A percentile compares a stretch with the other conserved stretches of the same genome.
These are phyloP conservation scores for Alcis repandata DNA, from an alignment of 2,888 invertebrate genomes.

Conservation along the genomic window DNA sequence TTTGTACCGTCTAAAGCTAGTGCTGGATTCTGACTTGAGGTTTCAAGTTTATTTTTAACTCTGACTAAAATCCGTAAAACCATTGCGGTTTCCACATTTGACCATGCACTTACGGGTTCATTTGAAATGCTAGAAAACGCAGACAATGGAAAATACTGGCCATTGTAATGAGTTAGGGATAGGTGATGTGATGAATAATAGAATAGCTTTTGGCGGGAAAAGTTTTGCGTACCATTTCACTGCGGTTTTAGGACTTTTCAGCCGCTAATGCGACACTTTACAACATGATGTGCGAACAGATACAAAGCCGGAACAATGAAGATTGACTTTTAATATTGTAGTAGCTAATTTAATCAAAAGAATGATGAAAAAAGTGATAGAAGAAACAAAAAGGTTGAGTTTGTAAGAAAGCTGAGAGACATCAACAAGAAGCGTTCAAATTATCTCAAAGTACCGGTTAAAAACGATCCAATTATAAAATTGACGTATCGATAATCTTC, in stretches of 20 bases:
- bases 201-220: slow-evolving; percentile 56
- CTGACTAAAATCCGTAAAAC: slow-evolving; percentile 56
- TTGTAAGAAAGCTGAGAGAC: neutral
- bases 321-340: neutral
- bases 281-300: neutral
- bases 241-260: slow-evolving; percentile 48
- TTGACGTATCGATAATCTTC: slow-evolving; percentile 63
- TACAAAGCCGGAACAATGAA: slow-evolving; percentile 5
- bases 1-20: no score
- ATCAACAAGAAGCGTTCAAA: slow-evolving; percentile 34
- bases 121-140: slow-evolving; percentile 71
- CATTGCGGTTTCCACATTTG: slow-evolving; percentile 74
- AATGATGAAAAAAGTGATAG: neutral
- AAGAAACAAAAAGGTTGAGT: neutral
- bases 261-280: slow-evolving; percentile 9
- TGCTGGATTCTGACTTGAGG: slow-evolving; percentile 12
- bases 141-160: slow-evolving; percentile 74
- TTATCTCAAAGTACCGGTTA: slow-evolving; percentile 44
- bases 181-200: slow-evolving; percentile 76
- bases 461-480: slow-evolving; percentile 65
- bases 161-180: slow-evolving; percentile 71
- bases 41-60: slow-evolving; percentile 34
- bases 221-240: slow-evolving; percentile 57
- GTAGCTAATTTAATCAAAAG: neutral
- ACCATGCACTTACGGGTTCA: slow-evolving; percentile 71